Percentiles rank a stretch among this genome's conserved stretches.
Evolutionary conservation across 2,113 vertebrate species (phyloP).

Genomic region (Lethenteron camtschaticum): DNA sequence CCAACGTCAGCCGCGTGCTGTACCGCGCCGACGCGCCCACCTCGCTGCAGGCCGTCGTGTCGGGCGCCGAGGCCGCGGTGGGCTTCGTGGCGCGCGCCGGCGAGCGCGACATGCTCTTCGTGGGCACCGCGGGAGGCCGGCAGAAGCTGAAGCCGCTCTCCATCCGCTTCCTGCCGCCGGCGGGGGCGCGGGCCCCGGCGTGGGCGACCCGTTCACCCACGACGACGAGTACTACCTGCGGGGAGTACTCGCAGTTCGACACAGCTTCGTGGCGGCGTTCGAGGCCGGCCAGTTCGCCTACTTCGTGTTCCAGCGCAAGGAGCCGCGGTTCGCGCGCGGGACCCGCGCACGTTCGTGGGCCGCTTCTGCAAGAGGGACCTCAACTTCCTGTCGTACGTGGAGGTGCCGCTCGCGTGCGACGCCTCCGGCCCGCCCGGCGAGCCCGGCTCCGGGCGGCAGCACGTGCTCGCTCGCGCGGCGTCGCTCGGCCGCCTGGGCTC

Average conservation of each 20-base stretch:
- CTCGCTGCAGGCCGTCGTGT: constrained; percentile 37
- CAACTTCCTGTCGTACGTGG: constrained; percentile 61
- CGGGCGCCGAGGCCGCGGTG: constrained; percentile 36
- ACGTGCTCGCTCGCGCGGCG: no score
- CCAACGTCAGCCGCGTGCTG: constrained; percentile 31
- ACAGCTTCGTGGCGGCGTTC: constrained; percentile 40
- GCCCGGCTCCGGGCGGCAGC: constrained; percentile 23
- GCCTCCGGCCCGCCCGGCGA: constrained; percentile 36
- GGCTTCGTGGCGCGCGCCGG: constrained; percentile 73
- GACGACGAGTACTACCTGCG: constrained; percentile 59
- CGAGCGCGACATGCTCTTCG: constrained; percentile 57
- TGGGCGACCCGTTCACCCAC: constrained; percentile 49
- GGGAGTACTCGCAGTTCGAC: constrained; percentile 34
- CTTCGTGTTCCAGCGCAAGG: constrained; percentile 46
- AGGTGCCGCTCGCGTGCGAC: constrained; percentile 36
- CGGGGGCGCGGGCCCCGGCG: constrained; percentile 12
- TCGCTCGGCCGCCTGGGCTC: no score
- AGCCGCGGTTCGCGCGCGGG: constrained; percentile 26
- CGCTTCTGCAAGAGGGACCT: constrained; percentile 35
- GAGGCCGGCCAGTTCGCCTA: constrained; percentile 23
- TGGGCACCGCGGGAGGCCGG: constrained; percentile 76
- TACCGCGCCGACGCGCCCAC: constrained; percentile 62
- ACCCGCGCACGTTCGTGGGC: constrained; percentile 40
- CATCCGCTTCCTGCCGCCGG: constrained; percentile 25
- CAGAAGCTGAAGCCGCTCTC: constrained; percentile 50